Evolutionary conservation across 1,140 invertebrate genomes (phyloP).

Genomic region (Mactra quadrangularis): DNA sequence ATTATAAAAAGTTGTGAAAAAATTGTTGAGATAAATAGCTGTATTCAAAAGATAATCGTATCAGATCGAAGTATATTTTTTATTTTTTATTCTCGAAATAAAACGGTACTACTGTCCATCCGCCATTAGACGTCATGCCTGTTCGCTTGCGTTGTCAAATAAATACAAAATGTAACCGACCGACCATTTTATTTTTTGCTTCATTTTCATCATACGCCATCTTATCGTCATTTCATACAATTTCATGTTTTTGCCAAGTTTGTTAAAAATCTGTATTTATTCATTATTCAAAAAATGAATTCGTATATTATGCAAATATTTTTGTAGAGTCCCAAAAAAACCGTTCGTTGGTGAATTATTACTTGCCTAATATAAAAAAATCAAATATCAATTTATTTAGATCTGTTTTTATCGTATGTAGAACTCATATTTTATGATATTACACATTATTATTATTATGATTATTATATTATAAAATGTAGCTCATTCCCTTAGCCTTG

Average conservation of each 20-base stretch:
- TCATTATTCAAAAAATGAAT: neutral
- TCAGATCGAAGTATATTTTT: no score
- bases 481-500: neutral
- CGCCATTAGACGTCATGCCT: no score
- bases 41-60: no score
- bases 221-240: neutral
- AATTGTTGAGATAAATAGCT: no score
- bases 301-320: slow-evolving; percentile 46
- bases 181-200: slow-evolving; percentile 16
- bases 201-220: slow-evolving; percentile 13
- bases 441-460: no score
- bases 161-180: neutral
- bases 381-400: neutral
- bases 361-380: slow-evolving; percentile 24
- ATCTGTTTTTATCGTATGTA: neutral
- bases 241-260: slow-evolving; percentile 17
- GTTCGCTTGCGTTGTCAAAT: no score
- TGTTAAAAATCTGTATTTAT: slow-evolving; percentile 21
- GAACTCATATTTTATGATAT: neutral
- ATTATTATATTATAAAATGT: slow-evolving; percentile 14
- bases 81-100: no score
- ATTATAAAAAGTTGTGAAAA: no score
- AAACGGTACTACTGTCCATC: no score
- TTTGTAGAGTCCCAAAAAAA: slow-evolving; percentile 15
- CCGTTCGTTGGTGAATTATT: neutral